A percentile compares a stretch with the other conserved stretches of the same genome.
Conservation (phyloP, 1,140 invertebrate genomes). For the Apolygus lucorum region DNA sequence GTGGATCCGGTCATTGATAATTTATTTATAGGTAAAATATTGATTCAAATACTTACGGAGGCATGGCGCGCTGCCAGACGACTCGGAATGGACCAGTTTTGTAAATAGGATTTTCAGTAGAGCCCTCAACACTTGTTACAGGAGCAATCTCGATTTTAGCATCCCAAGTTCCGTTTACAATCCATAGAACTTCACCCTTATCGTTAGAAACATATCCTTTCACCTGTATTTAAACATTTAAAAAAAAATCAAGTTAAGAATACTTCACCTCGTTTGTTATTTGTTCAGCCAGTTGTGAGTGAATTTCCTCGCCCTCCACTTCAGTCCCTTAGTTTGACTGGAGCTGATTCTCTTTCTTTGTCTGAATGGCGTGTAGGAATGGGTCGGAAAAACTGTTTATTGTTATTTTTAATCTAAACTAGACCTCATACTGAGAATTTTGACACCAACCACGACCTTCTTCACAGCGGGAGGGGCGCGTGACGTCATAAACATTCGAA, state of each 20-base stretch:
- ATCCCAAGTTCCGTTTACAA: constrained; percentile 93
- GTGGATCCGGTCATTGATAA: not conserved
- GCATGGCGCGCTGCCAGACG: constrained; percentile 76
- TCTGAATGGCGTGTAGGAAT: too few species aligned
- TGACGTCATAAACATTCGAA: too few species aligned
- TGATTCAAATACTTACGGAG: constrained; percentile 48
- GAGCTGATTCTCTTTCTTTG: too few species aligned
- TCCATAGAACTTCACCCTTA: constrained; percentile 55
- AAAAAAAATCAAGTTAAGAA: constrained; percentile 18
- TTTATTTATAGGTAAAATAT: constrained; percentile 2
- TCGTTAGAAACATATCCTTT: constrained; percentile 58
- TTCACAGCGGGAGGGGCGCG: too few species aligned
- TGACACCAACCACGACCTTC: too few species aligned
- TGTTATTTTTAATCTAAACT: too few species aligned
- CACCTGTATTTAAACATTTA: too few species aligned
- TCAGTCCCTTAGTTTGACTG: too few species aligned
- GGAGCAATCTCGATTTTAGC: constrained; percentile 86
- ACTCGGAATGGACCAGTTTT: constrained; percentile 77
- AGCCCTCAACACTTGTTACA: constrained; percentile 64
- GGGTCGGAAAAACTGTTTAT: too few species aligned
- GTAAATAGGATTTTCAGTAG: constrained; percentile 74
- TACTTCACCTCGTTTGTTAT: not conserved
- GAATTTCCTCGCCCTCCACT: too few species aligned
- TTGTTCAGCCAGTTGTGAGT: too few species aligned
- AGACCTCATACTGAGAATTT: too few species aligned